A percentile compares a stretch with the other conserved stretches of the same genome.
phyloP scores from a whole-genome alignment of 2,888 invertebrate genomes.

The Disparrhopalites patrizii region DNA sequence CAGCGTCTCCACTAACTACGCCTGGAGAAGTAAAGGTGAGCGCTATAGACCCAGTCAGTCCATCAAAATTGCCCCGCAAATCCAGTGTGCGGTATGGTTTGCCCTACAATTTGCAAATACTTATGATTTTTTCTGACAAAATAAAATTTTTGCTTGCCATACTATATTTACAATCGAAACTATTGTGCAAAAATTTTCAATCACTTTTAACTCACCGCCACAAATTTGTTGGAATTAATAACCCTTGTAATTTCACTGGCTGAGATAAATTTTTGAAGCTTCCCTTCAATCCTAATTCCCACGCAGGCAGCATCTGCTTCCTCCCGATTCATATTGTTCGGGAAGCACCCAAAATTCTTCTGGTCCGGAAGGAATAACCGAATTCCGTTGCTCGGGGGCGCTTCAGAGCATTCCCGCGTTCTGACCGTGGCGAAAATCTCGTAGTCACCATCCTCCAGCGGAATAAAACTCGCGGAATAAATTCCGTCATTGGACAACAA shows the following conservation, averaged over 20 bases:
- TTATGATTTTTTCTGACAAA: background rate
- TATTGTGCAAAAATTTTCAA: background rate
- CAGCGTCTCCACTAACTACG: background rate
- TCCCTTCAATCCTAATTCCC: background rate
- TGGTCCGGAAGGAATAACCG: conserved; percentile 19
- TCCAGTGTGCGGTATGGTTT: conserved; percentile 19
- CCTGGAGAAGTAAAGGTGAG: conserved; percentile 22
- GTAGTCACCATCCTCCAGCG: conserved; percentile 30
- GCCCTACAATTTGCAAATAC: conserved; percentile 4
- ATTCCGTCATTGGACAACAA: conserved; percentile 33
- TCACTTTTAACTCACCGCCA: background rate
- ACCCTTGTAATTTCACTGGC: background rate
- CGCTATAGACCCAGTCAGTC: background rate
- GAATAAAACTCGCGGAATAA: conserved; percentile 38
- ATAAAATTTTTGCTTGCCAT: background rate
- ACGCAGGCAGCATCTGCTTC: conserved; percentile 2
- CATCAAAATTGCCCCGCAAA: conserved; percentile 1
- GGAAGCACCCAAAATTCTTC: conserved; percentile 23
- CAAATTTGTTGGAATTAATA: background rate
- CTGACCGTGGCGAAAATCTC: conserved; percentile 19
- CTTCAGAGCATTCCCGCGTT: background rate
- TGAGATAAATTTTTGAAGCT: background rate
- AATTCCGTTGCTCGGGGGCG: background rate
- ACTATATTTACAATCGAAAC: background rate
- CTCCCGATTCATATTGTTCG: conserved; percentile 4